Evolutionary conservation across 2,888 invertebrate genomes (phyloP), one percentile per base, ranked within the genome.

Genomic region (Torymus aiolomorphi): DNA sequence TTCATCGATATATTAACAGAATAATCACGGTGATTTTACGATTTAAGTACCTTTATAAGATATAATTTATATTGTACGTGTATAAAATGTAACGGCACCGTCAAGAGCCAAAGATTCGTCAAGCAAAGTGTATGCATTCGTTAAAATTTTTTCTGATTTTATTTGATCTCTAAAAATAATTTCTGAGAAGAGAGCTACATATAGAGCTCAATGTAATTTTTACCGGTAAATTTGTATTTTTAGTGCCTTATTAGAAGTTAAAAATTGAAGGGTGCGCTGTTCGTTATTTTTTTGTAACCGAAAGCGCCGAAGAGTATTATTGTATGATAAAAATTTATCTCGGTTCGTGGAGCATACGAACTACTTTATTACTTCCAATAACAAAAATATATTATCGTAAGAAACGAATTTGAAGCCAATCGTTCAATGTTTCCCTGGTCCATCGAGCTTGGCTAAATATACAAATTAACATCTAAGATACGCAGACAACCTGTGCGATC

Each of bases 321-420:
- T 71, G 8, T 42, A 72, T 71, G 81, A 80, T 80, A 80, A 80
- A 80, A 82, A 80, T 74, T 77, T 76, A 18, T 76, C 20, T 71
- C 56, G 18, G 62, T 78, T 80, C 77, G 73, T 81, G 66, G 71
- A 75, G 72, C 77, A 65, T 82, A 79, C 82, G 63, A 83, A 78
- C 82, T 82, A 83, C 79, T 84, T 83, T 86, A 86, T 87, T 87
- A 86, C 83, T 86, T 87, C 84, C 85, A 86, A 86, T 87, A 87
- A 87, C 86, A 87, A 87, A 87, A 87, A 87, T 87, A 87, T 87
- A 87, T 87, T 84, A 85, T 87, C 80, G 85, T 86, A 85, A 84
- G 84, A 87, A 87, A 86, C 83, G 83, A 86, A 87, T 86, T 85
- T 83, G 76, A 86, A 86, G 85, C 85, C 84, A 85, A 84, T 83